Conservation (phyloP, 2,797 vertebrate genomes). For the Loriculus beryllinus region DNA sequence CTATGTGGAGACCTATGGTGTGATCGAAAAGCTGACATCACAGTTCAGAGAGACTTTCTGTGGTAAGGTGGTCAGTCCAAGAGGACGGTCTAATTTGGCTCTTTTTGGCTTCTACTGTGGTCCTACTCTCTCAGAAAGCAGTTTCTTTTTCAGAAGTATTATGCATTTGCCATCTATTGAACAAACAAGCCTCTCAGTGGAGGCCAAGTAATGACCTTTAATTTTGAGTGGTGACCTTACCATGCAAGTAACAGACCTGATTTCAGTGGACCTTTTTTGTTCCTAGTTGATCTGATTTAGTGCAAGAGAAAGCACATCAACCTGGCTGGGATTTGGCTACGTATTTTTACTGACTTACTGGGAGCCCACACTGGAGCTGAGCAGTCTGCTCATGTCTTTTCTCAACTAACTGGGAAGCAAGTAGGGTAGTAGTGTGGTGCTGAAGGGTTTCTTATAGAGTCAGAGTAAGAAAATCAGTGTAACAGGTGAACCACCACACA, state of each 20-base stretch:
- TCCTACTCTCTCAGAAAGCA: constrained; percentile 6
- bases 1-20: constrained; percentile 93
- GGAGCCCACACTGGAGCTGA: neutral
- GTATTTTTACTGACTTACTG: neutral
- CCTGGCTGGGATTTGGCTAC: fast-evolving
- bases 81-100: neutral
- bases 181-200: neutral
- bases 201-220: neutral
- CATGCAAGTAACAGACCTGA: neutral
- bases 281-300: neutral
- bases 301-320: neutral
- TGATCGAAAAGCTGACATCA: constrained; percentile 92
- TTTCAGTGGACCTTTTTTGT: neutral
- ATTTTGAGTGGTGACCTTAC: neutral
- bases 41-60: constrained; percentile 91
- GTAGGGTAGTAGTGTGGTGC: neutral
- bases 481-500: fast-evolving
- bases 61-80: constrained; percentile 61
- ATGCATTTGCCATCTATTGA: neutral
- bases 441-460: neutral
- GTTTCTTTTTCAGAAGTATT: neutral
- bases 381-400: neutral
- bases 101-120: neutral
- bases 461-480: neutral
- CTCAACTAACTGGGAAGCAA: neutral